Conservation (phyloP, 2,888 invertebrate species). For the Acrocyrtus sp. region DNA sequence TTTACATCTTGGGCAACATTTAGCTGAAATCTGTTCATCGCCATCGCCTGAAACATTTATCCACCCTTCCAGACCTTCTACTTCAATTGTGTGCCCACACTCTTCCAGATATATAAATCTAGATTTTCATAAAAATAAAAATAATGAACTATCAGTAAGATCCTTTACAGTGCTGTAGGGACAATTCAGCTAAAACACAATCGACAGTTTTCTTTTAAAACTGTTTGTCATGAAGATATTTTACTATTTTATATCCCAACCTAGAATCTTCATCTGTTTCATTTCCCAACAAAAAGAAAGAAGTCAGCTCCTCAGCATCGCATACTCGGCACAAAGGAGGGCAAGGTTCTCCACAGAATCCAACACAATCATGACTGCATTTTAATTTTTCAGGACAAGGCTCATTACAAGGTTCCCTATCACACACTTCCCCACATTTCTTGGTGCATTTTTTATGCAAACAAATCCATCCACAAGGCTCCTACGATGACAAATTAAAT, state of each 20-base stretch:
- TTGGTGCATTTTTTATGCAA: constrained; percentile 21
- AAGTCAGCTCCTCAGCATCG: constrained; percentile 65
- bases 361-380: constrained; percentile 68
- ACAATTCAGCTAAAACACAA: not conserved
- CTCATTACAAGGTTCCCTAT: constrained; percentile 65
- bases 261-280: constrained; percentile 57
- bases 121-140: not conserved
- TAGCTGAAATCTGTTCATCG: constrained; percentile 12
- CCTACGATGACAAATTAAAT: constrained; percentile 15
- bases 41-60: not conserved
- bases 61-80: constrained; percentile 65
- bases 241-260: constrained; percentile 11
- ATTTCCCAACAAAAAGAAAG: constrained; percentile 61
- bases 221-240: no score
- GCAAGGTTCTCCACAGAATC: constrained; percentile 79
- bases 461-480: constrained; percentile 33
- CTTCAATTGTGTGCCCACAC: constrained; percentile 66
- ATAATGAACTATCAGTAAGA: no score
- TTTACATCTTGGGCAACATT: constrained; percentile 34
- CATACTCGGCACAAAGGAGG: constrained; percentile 73
- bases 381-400: constrained; percentile 65
- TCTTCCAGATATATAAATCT: constrained; percentile 65
- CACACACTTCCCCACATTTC: constrained; percentile 64
- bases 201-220: no score
- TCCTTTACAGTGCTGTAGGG: not conserved